Conservation (phyloP, 2,797 vertebrate genomes). For the Lophotriccus pileatus region DNA sequence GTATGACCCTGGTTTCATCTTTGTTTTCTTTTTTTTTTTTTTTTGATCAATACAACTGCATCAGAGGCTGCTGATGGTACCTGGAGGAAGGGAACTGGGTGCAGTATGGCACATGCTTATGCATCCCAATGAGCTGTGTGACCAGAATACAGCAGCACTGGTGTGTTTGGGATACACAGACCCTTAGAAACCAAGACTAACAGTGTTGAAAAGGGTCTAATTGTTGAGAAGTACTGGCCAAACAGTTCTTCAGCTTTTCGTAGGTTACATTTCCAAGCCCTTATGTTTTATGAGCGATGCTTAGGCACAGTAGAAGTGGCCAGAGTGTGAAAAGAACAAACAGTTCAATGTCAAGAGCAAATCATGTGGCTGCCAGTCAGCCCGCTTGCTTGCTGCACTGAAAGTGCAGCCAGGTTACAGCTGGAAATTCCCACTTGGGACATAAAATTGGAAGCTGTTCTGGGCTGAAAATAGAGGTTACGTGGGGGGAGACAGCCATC, state of each 20-base stretch:
- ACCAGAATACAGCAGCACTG: neutral
- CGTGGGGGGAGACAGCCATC: neutral
- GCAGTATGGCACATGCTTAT: accelerated
- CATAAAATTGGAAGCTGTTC: neutral
- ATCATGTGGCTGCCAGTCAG: conserved; percentile 55
- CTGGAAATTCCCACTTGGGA: conserved; percentile 9
- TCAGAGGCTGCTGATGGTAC: neutral
- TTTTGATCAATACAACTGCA: neutral
- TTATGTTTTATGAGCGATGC: neutral
- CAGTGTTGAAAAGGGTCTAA: neutral
- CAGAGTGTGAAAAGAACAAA: conserved; percentile 48
- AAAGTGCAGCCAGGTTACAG: neutral
- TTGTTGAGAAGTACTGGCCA: neutral
- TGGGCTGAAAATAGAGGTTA: neutral
- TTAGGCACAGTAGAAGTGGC: conserved; percentile 1
- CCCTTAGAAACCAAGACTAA: neutral
- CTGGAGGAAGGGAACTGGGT: neutral
- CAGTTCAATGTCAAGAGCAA: conserved; percentile 56
- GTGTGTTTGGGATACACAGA: neutral
- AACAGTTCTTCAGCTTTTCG: neutral
- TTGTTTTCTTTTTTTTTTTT: neutral
- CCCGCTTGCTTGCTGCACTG: neutral
- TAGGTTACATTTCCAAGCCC: neutral
- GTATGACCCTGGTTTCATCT: neutral
- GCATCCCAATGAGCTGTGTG: neutral